Evolutionary conservation across 2,113 vertebrate genomes (phyloP).

Genomic region (Chelonoidis abingdonii): DNA sequence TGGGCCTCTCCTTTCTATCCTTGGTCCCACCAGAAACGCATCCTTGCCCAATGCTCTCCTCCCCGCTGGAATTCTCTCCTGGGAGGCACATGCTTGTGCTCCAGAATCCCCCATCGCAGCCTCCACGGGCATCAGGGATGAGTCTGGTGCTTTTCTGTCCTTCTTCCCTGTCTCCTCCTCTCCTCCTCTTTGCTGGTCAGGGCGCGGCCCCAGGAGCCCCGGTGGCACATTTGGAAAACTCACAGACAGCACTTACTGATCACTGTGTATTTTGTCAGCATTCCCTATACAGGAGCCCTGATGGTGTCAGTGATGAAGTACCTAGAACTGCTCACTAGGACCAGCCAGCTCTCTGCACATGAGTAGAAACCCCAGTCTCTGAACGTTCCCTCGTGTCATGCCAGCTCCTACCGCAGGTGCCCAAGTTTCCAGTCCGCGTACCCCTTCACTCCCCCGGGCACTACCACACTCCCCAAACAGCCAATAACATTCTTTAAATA

Average conservation of each 20-base stretch:
- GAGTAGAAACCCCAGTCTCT: not conserved
- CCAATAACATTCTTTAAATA: not conserved
- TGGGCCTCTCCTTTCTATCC: not conserved
- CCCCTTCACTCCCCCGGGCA: not conserved
- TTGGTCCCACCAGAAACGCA: not conserved
- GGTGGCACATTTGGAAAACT: not conserved
- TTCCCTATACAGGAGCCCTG: not conserved
- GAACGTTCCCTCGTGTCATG: not conserved
- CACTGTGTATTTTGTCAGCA: not conserved
- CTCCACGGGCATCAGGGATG: not conserved
- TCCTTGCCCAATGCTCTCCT: not conserved
- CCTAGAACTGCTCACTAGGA: not conserved
- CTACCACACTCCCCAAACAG: not conserved
- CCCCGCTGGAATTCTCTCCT: not conserved
- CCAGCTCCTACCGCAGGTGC: not conserved
- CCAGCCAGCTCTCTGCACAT: not conserved
- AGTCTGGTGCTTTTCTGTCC: not conserved
- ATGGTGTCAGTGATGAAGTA: not conserved
- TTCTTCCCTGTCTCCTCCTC: too few species aligned
- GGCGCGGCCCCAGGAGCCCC: not conserved
- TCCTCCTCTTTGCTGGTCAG: not conserved
- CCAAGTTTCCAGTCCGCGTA: not conserved
- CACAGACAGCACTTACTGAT: not conserved
- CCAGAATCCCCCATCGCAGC: not conserved
- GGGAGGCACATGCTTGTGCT: not conserved